phyloP scores from a whole-genome alignment of 2,888 invertebrate species.

The Oscheius sp. region DNA sequence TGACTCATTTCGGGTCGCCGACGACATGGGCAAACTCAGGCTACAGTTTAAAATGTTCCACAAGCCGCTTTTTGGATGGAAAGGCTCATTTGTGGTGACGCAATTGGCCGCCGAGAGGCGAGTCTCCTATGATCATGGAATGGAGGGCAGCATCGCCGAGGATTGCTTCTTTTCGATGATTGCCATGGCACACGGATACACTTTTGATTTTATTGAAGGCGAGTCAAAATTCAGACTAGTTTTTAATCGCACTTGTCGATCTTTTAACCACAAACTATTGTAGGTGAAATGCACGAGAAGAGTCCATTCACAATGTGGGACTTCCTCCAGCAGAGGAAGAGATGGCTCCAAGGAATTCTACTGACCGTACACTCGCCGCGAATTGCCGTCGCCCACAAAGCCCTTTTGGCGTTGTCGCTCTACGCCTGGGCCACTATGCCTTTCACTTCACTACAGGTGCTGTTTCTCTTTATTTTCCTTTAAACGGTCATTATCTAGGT shows the following conservation, averaged over 20 bases:
- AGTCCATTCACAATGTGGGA: constrained; percentile 94
- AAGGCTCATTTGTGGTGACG: constrained; percentile 95
- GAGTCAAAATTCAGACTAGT: neutral
- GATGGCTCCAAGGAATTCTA: constrained; percentile 83
- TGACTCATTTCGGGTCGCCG: constrained; percentile 89
- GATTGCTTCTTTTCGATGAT: constrained; percentile 97
- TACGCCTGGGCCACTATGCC: constrained; percentile 97
- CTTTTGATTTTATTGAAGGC: constrained; percentile 92
- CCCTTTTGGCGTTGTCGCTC: constrained; percentile 87
- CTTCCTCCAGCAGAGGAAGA: constrained; percentile 92
- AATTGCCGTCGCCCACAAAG: constrained; percentile 69
- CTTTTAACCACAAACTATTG: constrained; percentile 21
- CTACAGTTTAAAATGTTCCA: constrained; percentile 92
- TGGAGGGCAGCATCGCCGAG: constrained; percentile 96
- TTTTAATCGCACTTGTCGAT: neutral
- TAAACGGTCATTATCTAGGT: constrained; percentile 37
- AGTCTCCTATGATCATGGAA: constrained; percentile 94
- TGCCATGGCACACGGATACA: constrained; percentile 88
- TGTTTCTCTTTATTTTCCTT: too few relatives aligned
- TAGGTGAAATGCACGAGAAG: constrained; percentile 96
- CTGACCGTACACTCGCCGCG: constrained; percentile 75
- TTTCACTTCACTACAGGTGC: constrained; percentile 87
- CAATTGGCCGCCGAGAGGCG: constrained; percentile 85
- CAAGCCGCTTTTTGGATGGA: constrained; percentile 95
- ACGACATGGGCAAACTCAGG: constrained; percentile 95